Evolutionary conservation across 2,888 invertebrate species (phyloP), one percentile per base, ranked within the genome.

Genomic region (Leucania comma): DNA sequence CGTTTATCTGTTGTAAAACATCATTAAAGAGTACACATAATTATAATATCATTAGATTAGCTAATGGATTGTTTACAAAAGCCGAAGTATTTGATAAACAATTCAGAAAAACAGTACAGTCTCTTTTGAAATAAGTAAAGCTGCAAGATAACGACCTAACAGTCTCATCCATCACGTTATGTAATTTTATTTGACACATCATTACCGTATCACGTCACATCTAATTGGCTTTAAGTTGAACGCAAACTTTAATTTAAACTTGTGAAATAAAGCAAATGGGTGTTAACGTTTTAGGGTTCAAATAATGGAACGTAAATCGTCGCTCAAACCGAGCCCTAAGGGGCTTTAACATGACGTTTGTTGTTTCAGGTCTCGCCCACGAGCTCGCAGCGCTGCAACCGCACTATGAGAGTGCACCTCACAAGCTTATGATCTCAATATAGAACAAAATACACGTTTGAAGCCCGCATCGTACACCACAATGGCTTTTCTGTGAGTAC

Each of bases 401-500:
- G 91, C 95, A 94, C 92, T 95, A 96, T 96, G 95, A 93, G 90
- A 96, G 92, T 93, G 92, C 92, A 90, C 88, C 90, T 89, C 87
- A 90, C 89, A 89, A 87, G 90, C 92, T 93, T 92, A 94, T 94
- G 92, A 94, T 92, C 93, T 85, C 88, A 89, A 90, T 90, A 89
- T 92, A 93, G 91, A 90, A 86, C 85, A 87, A 89, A 84, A 78
- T 85, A 88, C 85, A 89, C 81, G 88, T 87, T 87, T 80, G 90
- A 92, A 93, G 91, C 89, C 88, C 89, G 88, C 84, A 88, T 89
- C 78, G 84, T 84, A 85, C 88, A 89, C 87, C 91, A 90, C 86
- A 91, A 96, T 95, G 96, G 89, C 90, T 81, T 87, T 94, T 88
- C 92, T 94, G 96, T 96, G 90, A 96, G 96, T 96, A 95, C 90